Conservation (phyloP, 2,888 invertebrate species). For the Acrocera orbiculus region DNA sequence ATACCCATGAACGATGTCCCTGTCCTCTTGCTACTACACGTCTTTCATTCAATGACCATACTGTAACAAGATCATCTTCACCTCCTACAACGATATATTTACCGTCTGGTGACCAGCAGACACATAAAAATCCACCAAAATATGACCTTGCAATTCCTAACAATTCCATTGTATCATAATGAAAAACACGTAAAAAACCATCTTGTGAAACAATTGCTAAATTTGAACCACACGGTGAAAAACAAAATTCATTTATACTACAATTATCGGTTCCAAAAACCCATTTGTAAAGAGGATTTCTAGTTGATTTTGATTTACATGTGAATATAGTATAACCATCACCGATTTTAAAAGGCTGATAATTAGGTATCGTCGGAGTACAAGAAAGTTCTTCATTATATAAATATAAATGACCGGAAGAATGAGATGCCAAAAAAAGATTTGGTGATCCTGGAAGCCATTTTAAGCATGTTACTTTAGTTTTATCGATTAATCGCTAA, state of each 20-base stretch:
- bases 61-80: conserved; percentile 95
- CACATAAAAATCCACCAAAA: conserved; percentile 94
- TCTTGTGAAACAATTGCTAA: conserved; percentile 89
- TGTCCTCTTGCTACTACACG: conserved; percentile 94
- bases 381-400: conserved; percentile 93
- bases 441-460: conserved; percentile 95
- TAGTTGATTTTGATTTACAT: conserved; percentile 87
- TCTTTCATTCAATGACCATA: conserved; percentile 86
- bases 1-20: conserved; percentile 96
- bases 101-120: conserved; percentile 95
- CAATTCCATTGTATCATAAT: conserved; percentile 94
- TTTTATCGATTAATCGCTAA: conserved; percentile 32
- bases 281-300: conserved; percentile 92
- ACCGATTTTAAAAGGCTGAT: conserved; percentile 88
- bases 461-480: conserved; percentile 74
- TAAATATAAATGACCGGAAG: conserved; percentile 91
- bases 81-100: conserved; percentile 93
- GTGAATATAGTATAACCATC: conserved; percentile 89
- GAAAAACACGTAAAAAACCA: conserved; percentile 88
- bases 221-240: conserved; percentile 86
- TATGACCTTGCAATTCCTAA: conserved; percentile 87
- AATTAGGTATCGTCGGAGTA: conserved; percentile 77
- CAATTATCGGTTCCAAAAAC: conserved; percentile 63
- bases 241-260: conserved; percentile 90
- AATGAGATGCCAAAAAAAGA: conserved; percentile 85